These are phyloP conservation scores for Cotesia glomerata DNA, from an alignment of 1,140 invertebrate species.

Conservation along the genomic window DNA sequence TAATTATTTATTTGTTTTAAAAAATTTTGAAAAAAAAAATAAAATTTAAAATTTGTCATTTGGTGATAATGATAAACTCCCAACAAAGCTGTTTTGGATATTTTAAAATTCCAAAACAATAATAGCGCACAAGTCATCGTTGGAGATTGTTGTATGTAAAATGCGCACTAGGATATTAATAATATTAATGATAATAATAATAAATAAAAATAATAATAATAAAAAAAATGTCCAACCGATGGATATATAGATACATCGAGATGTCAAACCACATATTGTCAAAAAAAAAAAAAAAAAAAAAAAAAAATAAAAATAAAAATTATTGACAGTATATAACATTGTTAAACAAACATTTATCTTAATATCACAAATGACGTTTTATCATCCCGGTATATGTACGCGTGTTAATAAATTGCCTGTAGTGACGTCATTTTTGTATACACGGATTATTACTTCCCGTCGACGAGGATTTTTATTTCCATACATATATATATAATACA, in stretches of 20 bases:
- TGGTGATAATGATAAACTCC: neutral
- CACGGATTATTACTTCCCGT: neutral
- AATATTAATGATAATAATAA: neutral
- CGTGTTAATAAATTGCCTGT: neutral
- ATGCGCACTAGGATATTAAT: neutral
- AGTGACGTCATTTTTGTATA: neutral
- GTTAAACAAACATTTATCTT: too few relatives aligned
- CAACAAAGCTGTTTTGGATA: neutral
- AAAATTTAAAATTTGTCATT: neutral
- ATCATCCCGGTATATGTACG: neutral
- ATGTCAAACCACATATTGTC: too few relatives aligned
- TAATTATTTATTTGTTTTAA: neutral
- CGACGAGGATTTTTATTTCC: neutral
- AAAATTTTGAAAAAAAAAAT: neutral
- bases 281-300: too few relatives aligned
- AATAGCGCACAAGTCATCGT: neutral
- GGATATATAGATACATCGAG: neutral
- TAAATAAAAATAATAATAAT: neutral
- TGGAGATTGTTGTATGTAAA: neutral
- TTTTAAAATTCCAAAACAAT: neutral
- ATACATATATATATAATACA: neutral
- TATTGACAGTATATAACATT: too few relatives aligned
- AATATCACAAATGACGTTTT: neutral
- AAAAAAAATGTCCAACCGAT: neutral
- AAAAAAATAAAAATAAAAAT: too few relatives aligned